Percentiles rank a stretch among this genome's conserved stretches.
These are phyloP conservation scores for Blomia tropicalis DNA, from an alignment of 2,888 invertebrate species.

Conservation along the genomic window DNA sequence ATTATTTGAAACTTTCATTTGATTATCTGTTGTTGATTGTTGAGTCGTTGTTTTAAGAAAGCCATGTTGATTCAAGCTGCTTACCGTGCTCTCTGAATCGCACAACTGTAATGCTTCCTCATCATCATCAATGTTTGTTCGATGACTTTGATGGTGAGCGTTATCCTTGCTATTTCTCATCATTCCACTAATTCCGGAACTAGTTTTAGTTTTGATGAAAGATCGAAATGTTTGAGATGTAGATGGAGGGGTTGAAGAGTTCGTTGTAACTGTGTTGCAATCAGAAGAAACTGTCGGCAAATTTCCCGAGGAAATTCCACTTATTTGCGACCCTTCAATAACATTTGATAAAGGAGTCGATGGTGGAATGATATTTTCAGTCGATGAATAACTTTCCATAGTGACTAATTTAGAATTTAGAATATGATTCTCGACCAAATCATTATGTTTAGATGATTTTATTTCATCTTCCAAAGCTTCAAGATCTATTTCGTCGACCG, in stretches of 20 bases:
- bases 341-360: no score
- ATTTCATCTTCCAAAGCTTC: neutral
- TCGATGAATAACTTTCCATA: neutral
- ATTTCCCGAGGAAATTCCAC: neutral
- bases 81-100: neutral
- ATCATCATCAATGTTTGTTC: neutral
- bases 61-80: neutral
- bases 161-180: neutral
- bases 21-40: neutral
- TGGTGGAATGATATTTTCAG: constrained; percentile 4
- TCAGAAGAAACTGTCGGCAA: neutral
- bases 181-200: neutral
- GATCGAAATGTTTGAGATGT: constrained; percentile 9
- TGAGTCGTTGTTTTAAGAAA: no score
- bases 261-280: neutral
- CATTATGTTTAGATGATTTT: neutral
- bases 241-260: neutral
- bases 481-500: neutral
- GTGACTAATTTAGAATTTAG: neutral
- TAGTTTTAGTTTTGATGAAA: constrained; percentile 12
- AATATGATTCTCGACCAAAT: neutral
- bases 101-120: constrained; percentile 8
- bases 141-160: neutral
- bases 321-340: neutral
- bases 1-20: neutral